Evolutionary conservation across 2,888 invertebrate species (phyloP), one percentile per base, ranked within the genome.

Genomic region (Amblyteles armatorius): DNA sequence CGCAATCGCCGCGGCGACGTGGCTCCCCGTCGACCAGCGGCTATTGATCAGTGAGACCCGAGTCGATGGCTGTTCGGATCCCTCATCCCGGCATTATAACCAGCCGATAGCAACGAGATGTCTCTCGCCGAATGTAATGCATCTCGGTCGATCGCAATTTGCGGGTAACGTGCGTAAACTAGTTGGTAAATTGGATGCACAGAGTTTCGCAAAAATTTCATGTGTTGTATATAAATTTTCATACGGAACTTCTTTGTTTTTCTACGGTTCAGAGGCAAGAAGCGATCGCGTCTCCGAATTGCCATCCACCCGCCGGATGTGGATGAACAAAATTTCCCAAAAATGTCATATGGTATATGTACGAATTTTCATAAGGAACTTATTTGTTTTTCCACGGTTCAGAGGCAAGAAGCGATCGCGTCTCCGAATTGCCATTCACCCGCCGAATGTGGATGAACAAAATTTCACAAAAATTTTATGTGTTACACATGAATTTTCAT

Each of bases 11-110:
- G 88, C 89, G 91, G 88, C 90, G 90, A 90, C 88, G 80, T 65
- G 90, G 87, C 88, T 89, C 90, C 88, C 88, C 87, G 89, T 87
- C 89, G 88, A 89, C 88, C 90, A 87, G 89, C 88, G 87, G 90
- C 91, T 90, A 91, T 91, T 91, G 90, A 91, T 91, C 91, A 89
- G 90, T 87, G 88, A 87, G 88, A 87, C 86, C 57, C 57, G 88
- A 80, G 79, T 72, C 19, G 72, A 67, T 48, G 63, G 52, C 48
- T 73, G 60, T 77, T 67, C 22, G 40, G 72, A 48, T 60, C 67
- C 40, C 60, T 72, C 36, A 44, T 44, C 48, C 11, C n/a, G 57
- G 33, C 50, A 19, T 33, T 33, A 33, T 33, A 63, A 44, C 16
- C 29, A 6, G 33, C 60, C 29, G 29, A 63, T 33, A 7, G 29